Evolutionary conservation across 2,888 invertebrate species (phyloP).

Genomic region (Hirtodrosophila alboralis): DNA sequence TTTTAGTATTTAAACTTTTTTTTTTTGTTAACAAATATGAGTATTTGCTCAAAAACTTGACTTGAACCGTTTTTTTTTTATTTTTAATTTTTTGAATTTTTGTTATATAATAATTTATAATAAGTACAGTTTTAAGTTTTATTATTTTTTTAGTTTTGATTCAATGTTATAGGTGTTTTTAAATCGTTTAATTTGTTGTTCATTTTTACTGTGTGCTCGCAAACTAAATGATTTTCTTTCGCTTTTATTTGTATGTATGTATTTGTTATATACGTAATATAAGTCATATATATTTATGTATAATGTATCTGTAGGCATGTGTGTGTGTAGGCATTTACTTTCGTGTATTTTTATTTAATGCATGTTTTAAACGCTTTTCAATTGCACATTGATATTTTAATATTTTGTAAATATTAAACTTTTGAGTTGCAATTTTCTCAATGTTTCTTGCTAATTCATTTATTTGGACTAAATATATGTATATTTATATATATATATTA

Average conservation of each 20-base stretch:
- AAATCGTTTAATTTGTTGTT: constrained; percentile 26
- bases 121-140: constrained; percentile 55
- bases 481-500: constrained; percentile 49
- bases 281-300: constrained; percentile 17
- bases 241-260: constrained; percentile 31
- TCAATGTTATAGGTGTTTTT: constrained; percentile 44
- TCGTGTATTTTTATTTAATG: constrained; percentile 27
- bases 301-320: constrained; percentile 40
- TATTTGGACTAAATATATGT: constrained; percentile 68
- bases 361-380: constrained; percentile 66
- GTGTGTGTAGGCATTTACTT: constrained; percentile 20
- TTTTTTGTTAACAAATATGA: constrained; percentile 75
- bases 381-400: constrained; percentile 82
- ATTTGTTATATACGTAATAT: constrained; percentile 14
- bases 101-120: constrained; percentile 54
- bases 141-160: constrained; percentile 71
- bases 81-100: constrained; percentile 41
- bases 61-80: constrained; percentile 66
- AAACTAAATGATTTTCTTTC: constrained; percentile 56
- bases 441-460: constrained; percentile 58
- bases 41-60: constrained; percentile 74
- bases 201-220: constrained; percentile 34
- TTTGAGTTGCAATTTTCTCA: constrained; percentile 39
- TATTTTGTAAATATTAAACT: constrained; percentile 78
- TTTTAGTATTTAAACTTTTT: constrained; percentile 63